These are phyloP conservation scores for Brevimyrus niger DNA, from an alignment of 2,113 vertebrate genomes.

Conservation along the genomic window DNA sequence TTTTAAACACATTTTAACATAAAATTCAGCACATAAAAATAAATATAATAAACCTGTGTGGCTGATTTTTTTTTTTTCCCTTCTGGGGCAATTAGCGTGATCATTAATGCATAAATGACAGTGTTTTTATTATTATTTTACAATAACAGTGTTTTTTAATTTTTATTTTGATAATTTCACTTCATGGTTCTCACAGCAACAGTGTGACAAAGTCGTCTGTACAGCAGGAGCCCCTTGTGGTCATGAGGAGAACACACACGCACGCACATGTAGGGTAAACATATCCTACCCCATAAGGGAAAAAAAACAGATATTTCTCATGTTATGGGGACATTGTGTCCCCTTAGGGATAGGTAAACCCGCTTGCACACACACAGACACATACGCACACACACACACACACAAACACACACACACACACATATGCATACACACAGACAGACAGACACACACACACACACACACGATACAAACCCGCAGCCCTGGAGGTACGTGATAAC, in stretches of 20 bases:
- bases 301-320: too few species aligned
- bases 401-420: not conserved
- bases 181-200: not conserved
- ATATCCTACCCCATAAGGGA: too few species aligned
- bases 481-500: not conserved
- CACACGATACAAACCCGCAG: not conserved
- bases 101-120: not conserved
- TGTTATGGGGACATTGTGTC: too few species aligned
- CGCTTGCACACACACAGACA: too few species aligned
- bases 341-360: too few species aligned
- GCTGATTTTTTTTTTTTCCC: not conserved
- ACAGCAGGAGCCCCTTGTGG: not conserved
- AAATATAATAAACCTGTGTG: not conserved
- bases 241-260: not conserved
- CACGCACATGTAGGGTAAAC: too few species aligned
- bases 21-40: not conserved
- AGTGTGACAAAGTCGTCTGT: not conserved
- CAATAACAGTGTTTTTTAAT: not conserved
- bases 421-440: not conserved
- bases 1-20: not conserved
- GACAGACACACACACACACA: not conserved
- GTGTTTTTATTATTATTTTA: not conserved
- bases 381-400: too few species aligned
- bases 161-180: not conserved
- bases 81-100: not conserved